Evolutionary conservation across 2,888 invertebrate genomes (phyloP).

Genomic region (Amblyjoppa proteus): DNA sequence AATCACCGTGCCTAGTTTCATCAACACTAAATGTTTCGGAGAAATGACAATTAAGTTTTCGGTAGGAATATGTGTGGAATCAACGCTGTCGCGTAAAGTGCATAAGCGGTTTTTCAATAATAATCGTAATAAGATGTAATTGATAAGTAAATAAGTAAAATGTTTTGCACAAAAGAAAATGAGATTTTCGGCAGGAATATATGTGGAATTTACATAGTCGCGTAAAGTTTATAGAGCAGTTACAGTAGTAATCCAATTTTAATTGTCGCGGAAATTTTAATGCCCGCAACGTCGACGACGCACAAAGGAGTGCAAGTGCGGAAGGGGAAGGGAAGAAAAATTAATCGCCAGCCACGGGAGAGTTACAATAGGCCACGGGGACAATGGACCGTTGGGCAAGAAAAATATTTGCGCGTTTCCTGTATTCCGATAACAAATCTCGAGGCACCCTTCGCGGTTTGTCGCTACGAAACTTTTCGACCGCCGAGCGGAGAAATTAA

Average conservation of each 20-base stretch:
- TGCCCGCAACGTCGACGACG: neutral
- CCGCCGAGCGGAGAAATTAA: neutral
- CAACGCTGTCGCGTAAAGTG: neutral
- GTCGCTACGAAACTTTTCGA: neutral
- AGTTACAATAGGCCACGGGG: slow-evolving; percentile 72
- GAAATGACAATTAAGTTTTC: neutral
- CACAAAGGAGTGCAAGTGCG: neutral
- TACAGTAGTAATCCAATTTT: neutral
- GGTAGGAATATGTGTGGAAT: neutral
- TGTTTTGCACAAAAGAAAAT: neutral
- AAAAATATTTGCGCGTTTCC: slow-evolving; percentile 78
- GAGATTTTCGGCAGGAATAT: neutral
- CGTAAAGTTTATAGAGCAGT: neutral
- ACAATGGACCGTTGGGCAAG: slow-evolving; percentile 75
- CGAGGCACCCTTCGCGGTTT: slow-evolving; percentile 11
- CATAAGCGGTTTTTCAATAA: neutral
- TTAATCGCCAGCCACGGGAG: slow-evolving; percentile 74
- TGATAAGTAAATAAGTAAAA: neutral
- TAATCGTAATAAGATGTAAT: neutral
- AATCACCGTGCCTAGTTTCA: too few species aligned
- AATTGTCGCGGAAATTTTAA: neutral
- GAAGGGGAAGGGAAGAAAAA: slow-evolving; percentile 69
- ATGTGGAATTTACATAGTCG: neutral
- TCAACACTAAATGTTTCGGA: neutral
- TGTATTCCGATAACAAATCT: slow-evolving; percentile 70